Base-by-base conservation (phyloP, 2,797 vertebrate species). In the Spheniscus humboldti region DNA sequence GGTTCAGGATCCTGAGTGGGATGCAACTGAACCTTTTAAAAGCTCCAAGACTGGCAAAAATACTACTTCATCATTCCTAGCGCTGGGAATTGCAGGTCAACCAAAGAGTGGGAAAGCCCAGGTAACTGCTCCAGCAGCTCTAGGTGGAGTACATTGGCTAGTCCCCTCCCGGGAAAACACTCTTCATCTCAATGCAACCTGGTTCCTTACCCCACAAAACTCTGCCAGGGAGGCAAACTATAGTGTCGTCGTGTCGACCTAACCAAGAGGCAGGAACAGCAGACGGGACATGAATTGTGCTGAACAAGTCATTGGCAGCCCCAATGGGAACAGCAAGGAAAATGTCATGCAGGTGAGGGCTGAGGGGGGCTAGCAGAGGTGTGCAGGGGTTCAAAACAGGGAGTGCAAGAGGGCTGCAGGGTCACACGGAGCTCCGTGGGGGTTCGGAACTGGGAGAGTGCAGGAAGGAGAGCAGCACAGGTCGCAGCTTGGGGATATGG, bases 351-450 rank as follows among this genome's bases (percentile, higher is more conserved):
- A 57, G 15, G 24, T 73, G 37, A 63, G 73, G 24, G 25, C 30
- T 66, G 24, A 27, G 23, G 18, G 7, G 11, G 22, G n/a, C 18
- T 56, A 12, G 24, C n/a, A 50, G 67, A 17, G 8, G 16, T 4
- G 25, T 1, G 6, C 1, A 10, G 14, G 9, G 25, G 4, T 63
- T 76, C 50, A 39, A 64, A 75, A 52, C 0, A 2, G 11, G 35
- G 17, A 55, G 39, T 33, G 35, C 23, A 43, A 55, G 47, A 64
- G 19, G 22, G 24, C 35, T 77, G 55, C 28, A 41, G 23, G 11
- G 27, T 57, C 55, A 63, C 73, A 53, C 0, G 0, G 45, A 83
- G 22, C 50, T 63, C 43, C 0, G 1, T 18, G 39, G 39, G 11
- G 2, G 4, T 39, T 62, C 1, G 3, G 17, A 27, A 48, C n/a